These are phyloP conservation scores for Aporophyla lueneburgensis DNA, from an alignment of 2,888 invertebrate genomes.

Conservation along the genomic window DNA sequence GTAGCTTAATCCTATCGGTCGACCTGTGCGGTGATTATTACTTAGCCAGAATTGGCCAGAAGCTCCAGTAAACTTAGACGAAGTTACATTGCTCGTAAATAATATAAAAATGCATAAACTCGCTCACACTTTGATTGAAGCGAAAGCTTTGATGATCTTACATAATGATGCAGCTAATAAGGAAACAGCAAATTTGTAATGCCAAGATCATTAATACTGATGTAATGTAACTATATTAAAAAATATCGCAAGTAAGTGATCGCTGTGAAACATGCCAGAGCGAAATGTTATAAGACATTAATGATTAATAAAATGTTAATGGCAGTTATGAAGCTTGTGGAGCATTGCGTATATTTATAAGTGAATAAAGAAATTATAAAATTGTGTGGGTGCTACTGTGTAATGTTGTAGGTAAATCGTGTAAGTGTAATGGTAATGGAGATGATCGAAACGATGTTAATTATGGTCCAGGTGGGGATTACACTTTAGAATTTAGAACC, in stretches of 20 bases:
- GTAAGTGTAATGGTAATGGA: neutral
- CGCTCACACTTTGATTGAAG: slow-evolving; percentile 42
- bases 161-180: slow-evolving; percentile 59
- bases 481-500: neutral
- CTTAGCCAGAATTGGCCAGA: no score
- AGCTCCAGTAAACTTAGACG: neutral
- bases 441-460: neutral
- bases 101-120: slow-evolving; percentile 14
- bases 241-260: slow-evolving; percentile 35
- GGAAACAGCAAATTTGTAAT: slow-evolving; percentile 57
- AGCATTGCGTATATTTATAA: slow-evolving; percentile 38
- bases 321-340: slow-evolving; percentile 13
- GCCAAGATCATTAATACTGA: slow-evolving; percentile 60
- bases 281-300: slow-evolving; percentile 42
- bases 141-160: slow-evolving; percentile 65
- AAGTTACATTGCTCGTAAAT: neutral
- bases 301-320: slow-evolving; percentile 48
- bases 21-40: no score
- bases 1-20: no score
- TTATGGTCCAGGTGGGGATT: neutral
- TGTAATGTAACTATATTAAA: slow-evolving; percentile 52
- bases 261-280: slow-evolving; percentile 29
- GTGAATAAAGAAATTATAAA: slow-evolving; percentile 31
- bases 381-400: slow-evolving; percentile 4
- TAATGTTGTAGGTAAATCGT: neutral